Evolutionary conservation across 2,113 vertebrate genomes (phyloP).

Genomic region (Mormyrus iriodes): DNA sequence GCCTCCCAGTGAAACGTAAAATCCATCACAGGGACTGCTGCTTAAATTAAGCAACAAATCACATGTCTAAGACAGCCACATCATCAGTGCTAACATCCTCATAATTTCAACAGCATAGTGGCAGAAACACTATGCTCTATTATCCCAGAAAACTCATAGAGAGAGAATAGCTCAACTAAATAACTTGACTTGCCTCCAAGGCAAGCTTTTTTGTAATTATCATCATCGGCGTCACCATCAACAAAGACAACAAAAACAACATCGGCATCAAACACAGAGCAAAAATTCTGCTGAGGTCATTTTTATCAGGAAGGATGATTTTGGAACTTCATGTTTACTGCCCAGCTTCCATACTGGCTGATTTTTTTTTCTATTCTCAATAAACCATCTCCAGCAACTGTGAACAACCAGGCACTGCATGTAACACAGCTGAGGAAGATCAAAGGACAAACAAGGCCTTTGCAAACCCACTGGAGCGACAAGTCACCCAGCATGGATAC

Average conservation of each 20-base stretch:
- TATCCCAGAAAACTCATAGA: not conserved
- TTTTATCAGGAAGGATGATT: not conserved
- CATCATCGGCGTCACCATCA: not conserved
- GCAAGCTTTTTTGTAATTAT: not conserved
- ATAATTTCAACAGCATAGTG: not conserved
- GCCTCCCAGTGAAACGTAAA: not conserved
- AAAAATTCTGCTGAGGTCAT: slow-evolving; percentile 5
- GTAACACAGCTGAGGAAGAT: not conserved
- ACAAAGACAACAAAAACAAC: not conserved
- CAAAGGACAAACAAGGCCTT: not conserved
- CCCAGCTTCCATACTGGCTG: not conserved
- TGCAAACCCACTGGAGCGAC: not conserved
- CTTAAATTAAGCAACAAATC: slow-evolving; percentile 9
- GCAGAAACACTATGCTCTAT: not conserved
- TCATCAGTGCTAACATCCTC: not conserved
- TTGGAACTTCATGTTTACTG: not conserved
- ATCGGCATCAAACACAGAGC: not conserved
- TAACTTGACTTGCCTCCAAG: not conserved
- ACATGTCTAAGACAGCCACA: not conserved
- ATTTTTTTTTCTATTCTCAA: not conserved
- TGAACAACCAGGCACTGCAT: not conserved
- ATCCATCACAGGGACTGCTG: not conserved
- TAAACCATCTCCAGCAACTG: not conserved
- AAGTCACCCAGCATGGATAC: not conserved
- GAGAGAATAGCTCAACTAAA: not conserved